Evolutionary conservation across 2,797 vertebrate genomes (phyloP).

Genomic region (Chrysocyon brachyurus): DNA sequence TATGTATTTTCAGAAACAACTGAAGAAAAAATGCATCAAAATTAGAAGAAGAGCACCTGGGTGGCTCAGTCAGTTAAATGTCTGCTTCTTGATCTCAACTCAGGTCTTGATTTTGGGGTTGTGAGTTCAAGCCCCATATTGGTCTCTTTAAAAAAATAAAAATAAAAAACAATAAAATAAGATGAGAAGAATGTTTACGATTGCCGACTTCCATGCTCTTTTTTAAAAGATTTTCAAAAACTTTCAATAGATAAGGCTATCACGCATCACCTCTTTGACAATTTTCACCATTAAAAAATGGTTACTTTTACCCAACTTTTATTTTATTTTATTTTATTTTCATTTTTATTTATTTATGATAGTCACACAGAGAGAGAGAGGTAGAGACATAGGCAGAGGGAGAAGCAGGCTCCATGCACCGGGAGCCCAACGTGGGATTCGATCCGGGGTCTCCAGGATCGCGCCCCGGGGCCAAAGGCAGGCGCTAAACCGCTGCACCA

Average conservation of each 20-base stretch:
- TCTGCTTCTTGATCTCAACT: not conserved
- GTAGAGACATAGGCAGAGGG: too few relatives aligned
- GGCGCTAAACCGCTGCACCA: too few relatives aligned
- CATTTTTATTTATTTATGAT: not conserved
- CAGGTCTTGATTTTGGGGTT: not conserved
- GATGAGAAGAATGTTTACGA: not conserved
- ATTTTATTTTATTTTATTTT: not conserved
- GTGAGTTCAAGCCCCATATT: not conserved
- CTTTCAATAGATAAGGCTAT: not conserved
- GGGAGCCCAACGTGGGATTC: too few relatives aligned
- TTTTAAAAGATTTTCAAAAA: slow-evolving; percentile 9
- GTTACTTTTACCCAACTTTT: not conserved
- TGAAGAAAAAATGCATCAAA: not conserved
- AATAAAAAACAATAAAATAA: not conserved
- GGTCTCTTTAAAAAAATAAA: not conserved
- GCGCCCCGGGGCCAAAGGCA: too few relatives aligned
- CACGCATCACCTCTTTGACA: not conserved
- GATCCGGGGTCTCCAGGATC: too few relatives aligned
- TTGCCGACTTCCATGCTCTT: not conserved
- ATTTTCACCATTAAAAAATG: not conserved
- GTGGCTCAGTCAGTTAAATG: not conserved
- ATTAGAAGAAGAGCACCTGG: not conserved
- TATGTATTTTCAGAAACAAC: not conserved
- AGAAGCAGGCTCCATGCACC: too few relatives aligned
- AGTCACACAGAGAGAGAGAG: not conserved